Evolutionary conservation across 2,113 vertebrate species (phyloP).

Genomic region (Ranitomeya imitator): DNA sequence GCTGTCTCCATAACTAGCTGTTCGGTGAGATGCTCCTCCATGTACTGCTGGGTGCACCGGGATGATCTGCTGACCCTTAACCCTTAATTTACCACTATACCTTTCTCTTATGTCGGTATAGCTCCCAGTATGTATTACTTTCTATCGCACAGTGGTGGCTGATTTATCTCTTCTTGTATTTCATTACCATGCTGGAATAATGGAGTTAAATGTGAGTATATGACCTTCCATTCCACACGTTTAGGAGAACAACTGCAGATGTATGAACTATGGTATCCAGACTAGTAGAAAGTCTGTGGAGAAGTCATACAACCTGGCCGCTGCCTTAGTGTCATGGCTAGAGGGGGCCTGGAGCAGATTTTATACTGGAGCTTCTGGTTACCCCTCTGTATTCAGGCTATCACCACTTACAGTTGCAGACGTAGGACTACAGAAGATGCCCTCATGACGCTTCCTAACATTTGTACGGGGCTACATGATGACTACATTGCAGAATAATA

Average conservation of each 20-base stretch:
- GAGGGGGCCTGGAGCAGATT: too few species aligned
- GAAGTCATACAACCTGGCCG: neutral
- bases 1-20: neutral
- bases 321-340: too few species aligned
- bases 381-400: too few species aligned
- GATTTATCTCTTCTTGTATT: conserved; percentile 16
- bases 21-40: neutral
- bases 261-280: neutral
- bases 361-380: too few species aligned
- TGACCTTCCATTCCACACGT: neutral
- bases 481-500: too few species aligned
- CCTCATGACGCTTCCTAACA: too few species aligned
- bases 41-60: neutral
- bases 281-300: neutral
- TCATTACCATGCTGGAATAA: neutral
- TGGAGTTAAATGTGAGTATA: neutral
- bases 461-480: too few species aligned
- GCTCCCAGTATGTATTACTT: neutral
- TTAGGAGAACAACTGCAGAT: neutral
- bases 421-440: too few species aligned
- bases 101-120: neutral
- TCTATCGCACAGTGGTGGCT: neutral
- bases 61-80: neutral
- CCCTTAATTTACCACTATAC: neutral
- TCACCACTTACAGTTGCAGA: too few species aligned